Conservation (phyloP, 1,140 invertebrate genomes). For the Thaumatotibia leucotreta region DNA sequence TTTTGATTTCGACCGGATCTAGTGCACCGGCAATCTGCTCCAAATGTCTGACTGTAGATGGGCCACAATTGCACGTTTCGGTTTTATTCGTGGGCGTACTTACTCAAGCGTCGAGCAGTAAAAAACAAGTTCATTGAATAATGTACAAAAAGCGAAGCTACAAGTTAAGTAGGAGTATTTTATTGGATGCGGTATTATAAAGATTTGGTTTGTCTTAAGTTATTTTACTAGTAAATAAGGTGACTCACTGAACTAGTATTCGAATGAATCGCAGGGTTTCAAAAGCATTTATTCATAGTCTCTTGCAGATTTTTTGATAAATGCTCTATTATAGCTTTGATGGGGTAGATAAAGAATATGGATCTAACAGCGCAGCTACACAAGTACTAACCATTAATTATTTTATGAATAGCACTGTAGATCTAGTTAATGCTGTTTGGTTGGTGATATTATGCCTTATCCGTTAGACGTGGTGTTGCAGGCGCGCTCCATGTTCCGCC, state of each 20-base stretch:
- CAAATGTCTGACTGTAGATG: constrained; percentile 33
- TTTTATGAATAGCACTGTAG: too few relatives aligned
- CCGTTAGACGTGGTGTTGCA: background rate
- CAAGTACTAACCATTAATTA: too few relatives aligned
- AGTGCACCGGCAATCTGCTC: constrained; percentile 32
- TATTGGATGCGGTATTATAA: constrained; percentile 15
- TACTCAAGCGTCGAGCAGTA: constrained; percentile 39
- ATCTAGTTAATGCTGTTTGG: too few relatives aligned
- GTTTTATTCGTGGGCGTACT: constrained; percentile 38
- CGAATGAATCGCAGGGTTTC: too few relatives aligned
- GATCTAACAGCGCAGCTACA: too few relatives aligned
- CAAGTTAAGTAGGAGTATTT: constrained; percentile 7
- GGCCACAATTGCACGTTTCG: constrained; percentile 38
- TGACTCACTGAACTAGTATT: too few relatives aligned
- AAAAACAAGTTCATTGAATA: constrained; percentile 51
- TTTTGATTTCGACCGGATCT: constrained; percentile 52
- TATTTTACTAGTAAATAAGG: too few relatives aligned
- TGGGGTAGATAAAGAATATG: too few relatives aligned
- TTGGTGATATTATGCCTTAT: constrained; percentile 15
- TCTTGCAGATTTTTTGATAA: too few relatives aligned
- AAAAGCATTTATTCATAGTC: too few relatives aligned
- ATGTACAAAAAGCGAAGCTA: constrained; percentile 26
- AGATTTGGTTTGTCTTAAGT: too few relatives aligned
- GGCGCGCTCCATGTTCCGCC: constrained; percentile 5
- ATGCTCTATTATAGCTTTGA: too few relatives aligned